Percentiles rank a stretch among this genome's conserved stretches.
Conservation (phyloP, 1,140 invertebrate genomes). For the Wiebesia pumilae region DNA sequence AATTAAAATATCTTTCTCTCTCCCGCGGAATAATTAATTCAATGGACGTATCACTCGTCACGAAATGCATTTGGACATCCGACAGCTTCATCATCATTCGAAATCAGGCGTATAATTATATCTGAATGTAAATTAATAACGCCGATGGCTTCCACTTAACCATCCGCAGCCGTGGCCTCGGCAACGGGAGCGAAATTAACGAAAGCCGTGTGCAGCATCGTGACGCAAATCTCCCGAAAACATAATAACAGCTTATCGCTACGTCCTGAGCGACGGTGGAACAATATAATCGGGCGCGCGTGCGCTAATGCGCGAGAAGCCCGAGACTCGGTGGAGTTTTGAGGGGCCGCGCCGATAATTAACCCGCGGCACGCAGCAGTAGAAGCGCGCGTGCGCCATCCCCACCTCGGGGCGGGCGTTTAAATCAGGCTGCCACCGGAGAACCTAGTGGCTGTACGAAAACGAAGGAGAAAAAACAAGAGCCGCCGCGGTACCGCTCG, state of each 20-base stretch:
- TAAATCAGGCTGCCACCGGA: not conserved
- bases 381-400: not conserved
- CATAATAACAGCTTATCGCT: not conserved
- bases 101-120: not conserved
- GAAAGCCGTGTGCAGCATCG: not conserved
- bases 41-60: conserved; percentile 10
- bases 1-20: not conserved
- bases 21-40: not conserved
- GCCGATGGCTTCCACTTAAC: not conserved
- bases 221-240: not conserved
- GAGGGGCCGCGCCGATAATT: not conserved
- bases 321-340: not conserved
- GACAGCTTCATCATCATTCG: not conserved
- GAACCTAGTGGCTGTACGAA: not conserved
- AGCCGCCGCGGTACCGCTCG: not conserved
- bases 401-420: not conserved
- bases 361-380: not conserved
- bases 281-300: conserved; percentile 17
- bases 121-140: not conserved
- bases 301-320: conserved; percentile 4
- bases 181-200: not conserved
- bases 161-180: not conserved
- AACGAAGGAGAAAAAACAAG: not conserved
- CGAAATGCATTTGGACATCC: not conserved
- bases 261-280: not conserved